Evolutionary conservation across 2,797 vertebrate species (phyloP), one percentile per base, ranked within the genome.

Genomic region (Oryzias dopingdopingensis): DNA sequence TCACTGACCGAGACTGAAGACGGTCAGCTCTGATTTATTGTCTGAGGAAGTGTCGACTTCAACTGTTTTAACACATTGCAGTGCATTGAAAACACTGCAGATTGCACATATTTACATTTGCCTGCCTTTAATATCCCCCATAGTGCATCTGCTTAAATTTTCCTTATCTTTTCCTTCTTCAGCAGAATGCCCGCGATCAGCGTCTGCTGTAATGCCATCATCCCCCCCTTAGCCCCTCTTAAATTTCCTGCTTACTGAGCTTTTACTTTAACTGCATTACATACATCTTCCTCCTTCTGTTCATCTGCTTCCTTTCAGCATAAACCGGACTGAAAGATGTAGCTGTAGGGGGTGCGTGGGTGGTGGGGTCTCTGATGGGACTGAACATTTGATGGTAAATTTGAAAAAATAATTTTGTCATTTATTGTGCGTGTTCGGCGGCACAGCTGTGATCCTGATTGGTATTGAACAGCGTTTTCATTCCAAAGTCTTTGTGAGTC

Each of bases 221-320:
- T 88, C 82, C 85, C 80, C 60, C 82, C 85, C 79, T 59, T 71
- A 75, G 78, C 82, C 76, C 80, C 86, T 88, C 81, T 85, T 86
- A 86, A 84, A 84, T 87, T 86, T 88, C 85, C 82, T 89, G 85
- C 83, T 88, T 88, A 87, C 83, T 82, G 74, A 73, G 86, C 86
- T 89, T 86, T 87, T 88, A 87, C 86, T 88, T 87, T 85, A 90
- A 89, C 86, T 86, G 80, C 83, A 89, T 90, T 89, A 89, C 78
- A 81, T 87, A 80, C 72, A 67, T 85, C 83, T 84, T 84, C 76
- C 74, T 81, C 74, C 82, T 71, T 62, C 72, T 51, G 69, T 68
- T 85, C 84, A 82, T 86, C 81, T 90, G 85, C 69, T 75, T 86
- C 76, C 78, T 86, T 83, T 88, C 78, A 85, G 74, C 73, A 56